Conservation (phyloP, 2,113 vertebrate species). For the Rhadina sibilatrix region DNA sequence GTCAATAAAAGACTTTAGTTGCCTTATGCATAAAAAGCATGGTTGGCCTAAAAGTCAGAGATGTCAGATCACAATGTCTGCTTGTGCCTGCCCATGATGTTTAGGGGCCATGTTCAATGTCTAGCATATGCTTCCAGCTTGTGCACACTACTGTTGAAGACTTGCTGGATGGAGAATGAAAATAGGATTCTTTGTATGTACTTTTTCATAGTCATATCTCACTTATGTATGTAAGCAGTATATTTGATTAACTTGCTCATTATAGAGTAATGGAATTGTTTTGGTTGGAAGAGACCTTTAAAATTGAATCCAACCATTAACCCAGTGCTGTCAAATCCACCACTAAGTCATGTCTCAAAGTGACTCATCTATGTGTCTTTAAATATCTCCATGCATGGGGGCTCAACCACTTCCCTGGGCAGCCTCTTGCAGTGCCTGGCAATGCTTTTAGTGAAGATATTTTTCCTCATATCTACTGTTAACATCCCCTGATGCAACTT, state of each 20-base stretch:
- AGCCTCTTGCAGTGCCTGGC: background rate
- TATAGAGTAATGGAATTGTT: background rate
- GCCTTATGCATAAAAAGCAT: background rate
- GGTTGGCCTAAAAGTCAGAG: background rate
- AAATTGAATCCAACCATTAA: background rate
- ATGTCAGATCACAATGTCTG: background rate
- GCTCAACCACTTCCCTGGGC: background rate
- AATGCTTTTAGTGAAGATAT: background rate
- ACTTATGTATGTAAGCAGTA: background rate
- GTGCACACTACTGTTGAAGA: background rate
- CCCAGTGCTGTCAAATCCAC: background rate
- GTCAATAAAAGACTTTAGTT: background rate
- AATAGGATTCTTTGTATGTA: background rate
- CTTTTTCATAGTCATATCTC: background rate
- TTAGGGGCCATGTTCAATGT: background rate
- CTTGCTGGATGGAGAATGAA: background rate
- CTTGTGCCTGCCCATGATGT: background rate
- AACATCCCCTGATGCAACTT: background rate
- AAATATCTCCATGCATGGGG: background rate
- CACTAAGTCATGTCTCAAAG: background rate
- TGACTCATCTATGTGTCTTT: background rate
- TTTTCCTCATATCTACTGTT: background rate
- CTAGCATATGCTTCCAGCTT: background rate
- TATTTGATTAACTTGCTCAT: background rate
- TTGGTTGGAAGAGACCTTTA: background rate